Percentiles rank a stretch among this genome's conserved stretches.
Conservation (phyloP, 2,888 invertebrate species). For the Leptopilina myrica region DNA sequence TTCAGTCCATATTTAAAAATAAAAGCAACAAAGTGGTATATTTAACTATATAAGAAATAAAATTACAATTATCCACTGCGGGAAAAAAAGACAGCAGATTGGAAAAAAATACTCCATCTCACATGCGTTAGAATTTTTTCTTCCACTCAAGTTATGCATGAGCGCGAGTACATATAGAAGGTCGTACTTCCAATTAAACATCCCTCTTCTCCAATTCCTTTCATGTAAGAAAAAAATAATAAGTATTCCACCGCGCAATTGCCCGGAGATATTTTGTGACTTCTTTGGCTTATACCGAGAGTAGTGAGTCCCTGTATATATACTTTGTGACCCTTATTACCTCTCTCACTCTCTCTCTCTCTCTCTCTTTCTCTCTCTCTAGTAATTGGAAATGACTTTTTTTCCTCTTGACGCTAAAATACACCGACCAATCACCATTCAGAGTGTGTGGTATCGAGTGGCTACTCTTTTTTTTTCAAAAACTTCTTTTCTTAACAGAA, state of each 20-base stretch:
- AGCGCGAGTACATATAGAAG: background rate
- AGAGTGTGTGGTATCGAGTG: slow-evolving; percentile 11
- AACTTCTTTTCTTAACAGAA: too few species aligned
- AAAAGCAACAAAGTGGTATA: too few species aligned
- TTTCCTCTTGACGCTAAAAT: background rate
- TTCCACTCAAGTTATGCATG: background rate
- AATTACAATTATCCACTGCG: too few species aligned
- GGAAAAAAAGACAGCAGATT: too few species aligned
- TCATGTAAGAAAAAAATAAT: slow-evolving; percentile 7
- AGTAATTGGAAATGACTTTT: slow-evolving; percentile 39
- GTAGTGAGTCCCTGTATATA: background rate
- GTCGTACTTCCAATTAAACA: slow-evolving; percentile 24
- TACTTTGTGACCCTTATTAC: slow-evolving; percentile 36
- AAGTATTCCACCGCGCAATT: slow-evolving; percentile 29
- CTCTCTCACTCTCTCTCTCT: background rate
- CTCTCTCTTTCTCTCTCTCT: background rate
- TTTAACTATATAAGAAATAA: too few species aligned
- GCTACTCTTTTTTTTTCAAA: background rate
- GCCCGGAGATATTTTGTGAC: slow-evolving; percentile 35
- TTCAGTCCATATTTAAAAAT: too few species aligned
- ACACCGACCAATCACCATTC: background rate
- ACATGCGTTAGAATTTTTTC: too few species aligned
- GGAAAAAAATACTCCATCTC: too few species aligned
- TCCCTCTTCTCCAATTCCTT: slow-evolving; percentile 30
- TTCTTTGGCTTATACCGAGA: slow-evolving; percentile 23